Conservation (phyloP, 1,140 invertebrate species). For the Microplitis demolitor region DNA sequence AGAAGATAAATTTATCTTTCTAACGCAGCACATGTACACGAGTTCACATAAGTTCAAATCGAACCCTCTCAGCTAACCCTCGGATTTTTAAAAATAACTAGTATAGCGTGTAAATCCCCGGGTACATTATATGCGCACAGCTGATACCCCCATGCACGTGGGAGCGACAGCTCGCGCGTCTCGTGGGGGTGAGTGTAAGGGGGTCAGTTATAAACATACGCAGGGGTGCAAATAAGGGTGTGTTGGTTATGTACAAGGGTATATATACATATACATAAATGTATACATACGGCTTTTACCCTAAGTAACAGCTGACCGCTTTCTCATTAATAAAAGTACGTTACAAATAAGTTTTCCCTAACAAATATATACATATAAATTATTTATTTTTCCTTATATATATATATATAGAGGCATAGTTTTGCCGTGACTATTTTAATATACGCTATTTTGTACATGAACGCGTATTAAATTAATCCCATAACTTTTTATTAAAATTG, state of each 20-base stretch:
- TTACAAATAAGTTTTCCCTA: conserved; percentile 40
- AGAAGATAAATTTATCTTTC: neutral
- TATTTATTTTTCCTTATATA: neutral
- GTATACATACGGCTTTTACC: conserved; percentile 43
- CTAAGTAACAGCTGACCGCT: conserved; percentile 54
- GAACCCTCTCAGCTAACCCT: neutral
- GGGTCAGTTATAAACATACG: neutral
- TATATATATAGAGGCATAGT: neutral
- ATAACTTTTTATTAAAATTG: too few relatives aligned
- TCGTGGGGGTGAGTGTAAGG: conserved; percentile 14
- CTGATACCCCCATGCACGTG: conserved; percentile 54
- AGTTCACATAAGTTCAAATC: too few relatives aligned
- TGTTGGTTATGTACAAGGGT: neutral
- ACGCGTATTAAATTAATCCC: too few relatives aligned
- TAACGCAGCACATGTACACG: neutral
- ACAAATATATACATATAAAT: neutral
- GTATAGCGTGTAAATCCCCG: conserved; percentile 7
- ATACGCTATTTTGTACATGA: too few relatives aligned
- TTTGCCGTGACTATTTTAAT: too few relatives aligned
- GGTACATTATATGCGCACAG: conserved; percentile 42
- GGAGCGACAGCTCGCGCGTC: conserved; percentile 21
- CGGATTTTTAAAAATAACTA: neutral
- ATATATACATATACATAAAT: neutral
- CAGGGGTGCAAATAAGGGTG: neutral
- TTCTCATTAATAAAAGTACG: conserved; percentile 61